Evolutionary conservation across 2,113 vertebrate species (phyloP).

Genomic region (Felis chaus): DNA sequence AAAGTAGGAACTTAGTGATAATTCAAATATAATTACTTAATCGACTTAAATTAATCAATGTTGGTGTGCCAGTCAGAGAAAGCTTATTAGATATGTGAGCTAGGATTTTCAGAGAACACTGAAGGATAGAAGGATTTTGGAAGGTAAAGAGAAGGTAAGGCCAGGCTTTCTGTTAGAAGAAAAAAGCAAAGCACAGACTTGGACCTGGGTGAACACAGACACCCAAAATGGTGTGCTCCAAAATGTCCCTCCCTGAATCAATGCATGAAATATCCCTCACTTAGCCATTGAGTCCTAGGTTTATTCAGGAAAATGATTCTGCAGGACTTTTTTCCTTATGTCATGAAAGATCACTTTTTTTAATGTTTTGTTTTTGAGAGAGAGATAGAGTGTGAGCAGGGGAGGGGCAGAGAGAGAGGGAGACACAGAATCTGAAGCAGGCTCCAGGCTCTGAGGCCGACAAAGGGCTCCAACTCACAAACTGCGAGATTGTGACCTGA

Average conservation of each 20-base stretch:
- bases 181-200: slow-evolving; percentile 7
- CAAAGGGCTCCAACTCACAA: too few species aligned
- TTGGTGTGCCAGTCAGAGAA: background rate
- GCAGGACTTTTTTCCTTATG: background rate
- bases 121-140: slow-evolving; percentile 12
- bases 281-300: background rate
- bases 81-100: background rate
- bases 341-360: background rate
- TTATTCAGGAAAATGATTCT: slow-evolving; percentile 33
- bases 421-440: too few species aligned
- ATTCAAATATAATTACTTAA: slow-evolving; percentile 48
- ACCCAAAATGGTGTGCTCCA: background rate
- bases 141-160: background rate
- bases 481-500: too few species aligned
- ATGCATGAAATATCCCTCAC: background rate
- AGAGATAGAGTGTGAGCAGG: too few species aligned
- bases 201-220: background rate
- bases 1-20: slow-evolving; percentile 20
- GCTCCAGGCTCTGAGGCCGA: too few species aligned
- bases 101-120: slow-evolving; percentile 8
- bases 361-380: too few species aligned
- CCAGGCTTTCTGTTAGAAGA: background rate
- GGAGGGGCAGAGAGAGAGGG: too few species aligned
- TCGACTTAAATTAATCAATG: slow-evolving; percentile 33
- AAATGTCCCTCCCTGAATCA: background rate